Evolutionary conservation across 1,140 invertebrate genomes (phyloP).

Genomic region (Lethocerus indicus): DNA sequence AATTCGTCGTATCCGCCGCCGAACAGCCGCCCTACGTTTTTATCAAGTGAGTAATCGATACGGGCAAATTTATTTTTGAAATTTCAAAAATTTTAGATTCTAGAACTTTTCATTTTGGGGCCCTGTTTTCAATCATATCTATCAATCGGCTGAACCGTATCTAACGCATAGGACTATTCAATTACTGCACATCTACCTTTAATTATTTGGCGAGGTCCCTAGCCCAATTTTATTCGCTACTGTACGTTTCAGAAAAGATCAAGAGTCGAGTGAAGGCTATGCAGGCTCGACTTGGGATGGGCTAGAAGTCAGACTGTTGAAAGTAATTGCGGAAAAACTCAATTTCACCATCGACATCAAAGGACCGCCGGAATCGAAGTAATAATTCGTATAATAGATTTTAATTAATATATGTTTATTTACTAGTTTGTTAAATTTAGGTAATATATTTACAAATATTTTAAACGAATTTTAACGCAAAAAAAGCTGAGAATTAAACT

Average conservation of each 20-base stretch:
- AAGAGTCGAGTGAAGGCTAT: slow-evolving; percentile 24
- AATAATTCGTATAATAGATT: neutral
- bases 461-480: slow-evolving; percentile 1
- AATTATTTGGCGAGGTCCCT: too few species aligned
- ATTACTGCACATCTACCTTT: too few species aligned
- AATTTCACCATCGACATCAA: slow-evolving; percentile 50
- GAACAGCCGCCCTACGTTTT: slow-evolving; percentile 52
- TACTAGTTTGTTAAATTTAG: neutral
- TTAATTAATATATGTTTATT: neutral
- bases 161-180: too few species aligned
- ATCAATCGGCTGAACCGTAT: too few species aligned
- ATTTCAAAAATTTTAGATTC: too few species aligned
- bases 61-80: slow-evolving; percentile 21
- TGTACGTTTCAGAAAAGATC: too few species aligned
- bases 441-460: neutral
- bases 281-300: slow-evolving; percentile 41
- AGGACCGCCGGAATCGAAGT: slow-evolving; percentile 28
- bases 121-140: too few species aligned
- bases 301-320: slow-evolving; percentile 42
- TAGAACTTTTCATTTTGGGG: too few species aligned
- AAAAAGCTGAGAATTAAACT: neutral
- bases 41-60: slow-evolving; percentile 28
- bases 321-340: slow-evolving; percentile 35
- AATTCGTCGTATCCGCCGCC: slow-evolving; percentile 41
- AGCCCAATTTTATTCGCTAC: too few species aligned